Conservation (phyloP, 1,140 invertebrate species). For the Drosophila funebris region DNA sequence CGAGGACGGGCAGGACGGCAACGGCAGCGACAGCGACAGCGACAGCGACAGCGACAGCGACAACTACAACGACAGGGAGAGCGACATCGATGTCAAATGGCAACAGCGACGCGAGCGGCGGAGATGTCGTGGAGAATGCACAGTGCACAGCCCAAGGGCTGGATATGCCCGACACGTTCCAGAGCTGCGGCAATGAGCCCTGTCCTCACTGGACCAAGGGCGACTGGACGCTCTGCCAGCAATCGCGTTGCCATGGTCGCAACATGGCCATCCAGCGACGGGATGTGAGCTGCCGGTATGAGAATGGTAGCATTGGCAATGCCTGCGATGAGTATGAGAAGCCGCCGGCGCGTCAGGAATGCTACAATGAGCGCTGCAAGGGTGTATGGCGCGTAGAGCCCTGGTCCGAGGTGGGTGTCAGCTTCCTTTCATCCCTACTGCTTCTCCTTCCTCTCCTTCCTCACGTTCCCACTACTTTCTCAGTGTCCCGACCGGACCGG, state of each 20-base stretch:
- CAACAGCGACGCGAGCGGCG: background rate
- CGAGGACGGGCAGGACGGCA: background rate
- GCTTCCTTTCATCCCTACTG: background rate
- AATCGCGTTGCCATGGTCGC: constrained; percentile 90
- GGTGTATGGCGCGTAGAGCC: constrained; percentile 93
- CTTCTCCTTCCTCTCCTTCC: background rate
- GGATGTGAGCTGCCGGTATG: constrained; percentile 88
- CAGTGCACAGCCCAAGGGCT: constrained; percentile 90
- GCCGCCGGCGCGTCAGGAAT: constrained; percentile 90
- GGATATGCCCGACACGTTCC: constrained; percentile 87
- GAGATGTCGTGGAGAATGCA: constrained; percentile 85
- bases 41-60: no score
- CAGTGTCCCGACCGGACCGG: background rate
- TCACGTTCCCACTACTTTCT: background rate
- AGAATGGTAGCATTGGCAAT: constrained; percentile 86
- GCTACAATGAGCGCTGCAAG: constrained; percentile 91
- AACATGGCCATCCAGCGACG: constrained; percentile 92
- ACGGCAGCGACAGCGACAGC: background rate
- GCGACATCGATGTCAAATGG: constrained; percentile 30
- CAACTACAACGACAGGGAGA: no score
- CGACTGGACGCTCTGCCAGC: constrained; percentile 89
- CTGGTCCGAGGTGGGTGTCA: constrained; percentile 91
- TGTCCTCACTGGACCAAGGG: constrained; percentile 90
- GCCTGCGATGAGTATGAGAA: constrained; percentile 88
- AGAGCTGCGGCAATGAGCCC: constrained; percentile 88